A percentile compares a stretch with the other conserved stretches of the same genome.
phyloP scores from a whole-genome alignment of 2,888 invertebrate genomes.

The Sphinx pinastri region DNA sequence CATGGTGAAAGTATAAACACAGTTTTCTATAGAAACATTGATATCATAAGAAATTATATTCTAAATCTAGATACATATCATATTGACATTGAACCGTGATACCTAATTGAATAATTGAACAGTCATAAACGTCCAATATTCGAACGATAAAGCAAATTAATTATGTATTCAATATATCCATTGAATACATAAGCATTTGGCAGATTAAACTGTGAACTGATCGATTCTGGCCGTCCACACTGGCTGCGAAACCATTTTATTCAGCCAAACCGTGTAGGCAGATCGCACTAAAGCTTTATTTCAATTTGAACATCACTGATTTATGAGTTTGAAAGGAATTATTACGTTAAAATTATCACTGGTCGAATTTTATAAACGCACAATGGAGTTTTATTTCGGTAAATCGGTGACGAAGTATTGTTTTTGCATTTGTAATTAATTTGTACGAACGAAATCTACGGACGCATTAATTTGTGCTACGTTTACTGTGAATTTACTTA shows the following conservation, averaged over 20 bases:
- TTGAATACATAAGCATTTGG: conserved; percentile 34
- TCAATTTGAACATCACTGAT: conserved; percentile 29
- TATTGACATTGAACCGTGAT: background rate
- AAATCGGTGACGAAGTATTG: conserved; percentile 14
- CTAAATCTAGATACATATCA: background rate
- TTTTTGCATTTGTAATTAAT: conserved; percentile 8
- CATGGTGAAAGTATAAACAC: too few species aligned
- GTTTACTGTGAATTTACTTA: background rate
- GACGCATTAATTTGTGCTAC: background rate
- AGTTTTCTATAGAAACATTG: too few species aligned
- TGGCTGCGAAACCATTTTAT: conserved; percentile 11
- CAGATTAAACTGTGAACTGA: conserved; percentile 37
- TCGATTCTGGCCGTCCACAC: conserved; percentile 35
- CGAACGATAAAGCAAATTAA: conserved; percentile 35
- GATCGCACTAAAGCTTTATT: background rate
- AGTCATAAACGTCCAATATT: conserved; percentile 11
- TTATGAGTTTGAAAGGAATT: conserved; percentile 38
- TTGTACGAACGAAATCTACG: background rate
- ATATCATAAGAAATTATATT: background rate
- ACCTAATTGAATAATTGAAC: conserved; percentile 6
- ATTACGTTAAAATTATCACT: conserved; percentile 39
- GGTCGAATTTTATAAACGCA: conserved; percentile 3
- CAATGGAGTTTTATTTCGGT: conserved; percentile 3
- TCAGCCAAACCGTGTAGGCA: background rate
- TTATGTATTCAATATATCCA: conserved; percentile 39